Percentiles rank a stretch among this genome's conserved stretches.
phyloP scores from a whole-genome alignment of 2,113 vertebrate species.

The Pseudonaja textilis region DNA sequence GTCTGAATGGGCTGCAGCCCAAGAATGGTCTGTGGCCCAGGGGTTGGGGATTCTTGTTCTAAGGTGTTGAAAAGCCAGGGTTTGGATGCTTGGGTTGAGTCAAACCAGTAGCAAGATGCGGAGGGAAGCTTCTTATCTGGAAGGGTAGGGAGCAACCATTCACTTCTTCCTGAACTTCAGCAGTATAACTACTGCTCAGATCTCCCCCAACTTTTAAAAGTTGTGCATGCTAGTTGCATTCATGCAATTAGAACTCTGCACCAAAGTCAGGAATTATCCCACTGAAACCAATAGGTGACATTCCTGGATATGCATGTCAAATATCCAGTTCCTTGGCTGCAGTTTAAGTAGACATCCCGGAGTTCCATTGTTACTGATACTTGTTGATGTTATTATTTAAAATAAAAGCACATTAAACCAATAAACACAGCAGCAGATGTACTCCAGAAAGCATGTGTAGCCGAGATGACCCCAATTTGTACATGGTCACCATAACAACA shows the following conservation, averaged over 20 bases:
- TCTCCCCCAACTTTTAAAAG: background rate
- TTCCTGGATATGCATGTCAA: no score
- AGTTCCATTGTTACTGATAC: background rate
- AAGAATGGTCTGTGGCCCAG: background rate
- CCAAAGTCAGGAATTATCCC: background rate
- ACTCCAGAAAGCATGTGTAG: background rate
- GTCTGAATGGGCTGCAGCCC: background rate
- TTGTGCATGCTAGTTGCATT: background rate
- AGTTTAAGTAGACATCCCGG: background rate
- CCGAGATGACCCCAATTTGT: background rate
- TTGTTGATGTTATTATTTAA: background rate
- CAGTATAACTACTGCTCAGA: background rate
- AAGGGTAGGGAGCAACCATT: background rate
- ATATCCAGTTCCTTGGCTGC: background rate
- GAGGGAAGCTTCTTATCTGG: background rate
- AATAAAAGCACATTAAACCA: background rate
- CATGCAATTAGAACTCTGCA: background rate
- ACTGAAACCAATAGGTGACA: background rate
- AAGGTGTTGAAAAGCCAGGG: background rate
- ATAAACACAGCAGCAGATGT: background rate
- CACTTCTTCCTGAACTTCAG: background rate
- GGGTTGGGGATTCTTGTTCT: background rate
- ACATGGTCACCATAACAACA: constrained; percentile 13
- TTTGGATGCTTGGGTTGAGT: background rate
- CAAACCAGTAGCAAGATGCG: background rate